A percentile compares a stretch with the other conserved stretches of the same genome.
phyloP scores from a whole-genome alignment of 2,113 vertebrate genomes.

The Reinhardtius hippoglossoides region DNA sequence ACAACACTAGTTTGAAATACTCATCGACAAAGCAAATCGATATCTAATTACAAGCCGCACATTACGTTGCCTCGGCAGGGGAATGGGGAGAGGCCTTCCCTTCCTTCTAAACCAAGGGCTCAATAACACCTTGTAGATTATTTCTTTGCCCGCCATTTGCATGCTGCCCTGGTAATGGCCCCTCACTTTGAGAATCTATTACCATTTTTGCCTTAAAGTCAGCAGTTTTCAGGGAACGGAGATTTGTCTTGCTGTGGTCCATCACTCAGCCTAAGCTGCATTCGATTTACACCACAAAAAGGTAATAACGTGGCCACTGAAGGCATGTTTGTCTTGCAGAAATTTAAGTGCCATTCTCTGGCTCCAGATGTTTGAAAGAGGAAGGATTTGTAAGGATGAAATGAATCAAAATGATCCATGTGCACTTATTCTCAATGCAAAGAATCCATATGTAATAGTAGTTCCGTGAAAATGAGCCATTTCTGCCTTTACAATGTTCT shows the following conservation, averaged over 20 bases:
- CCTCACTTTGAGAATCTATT: slow-evolving; percentile 67
- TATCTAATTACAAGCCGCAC: slow-evolving; percentile 88
- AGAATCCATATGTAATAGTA: slow-evolving; percentile 9
- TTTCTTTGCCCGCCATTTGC: slow-evolving; percentile 80
- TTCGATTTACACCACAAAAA: slow-evolving; percentile 72
- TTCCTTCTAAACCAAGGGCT: slow-evolving; percentile 66
- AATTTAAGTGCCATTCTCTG: slow-evolving; percentile 51
- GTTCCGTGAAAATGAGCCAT: background rate
- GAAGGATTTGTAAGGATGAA: slow-evolving; percentile 8
- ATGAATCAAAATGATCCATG: slow-evolving; percentile 1
- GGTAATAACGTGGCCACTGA: slow-evolving; percentile 56
- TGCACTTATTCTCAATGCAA: background rate
- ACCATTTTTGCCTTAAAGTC: slow-evolving; percentile 65
- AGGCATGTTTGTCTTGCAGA: slow-evolving; percentile 57
- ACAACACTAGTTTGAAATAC: slow-evolving; percentile 75
- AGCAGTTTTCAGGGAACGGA: slow-evolving; percentile 70
- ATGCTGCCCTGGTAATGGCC: slow-evolving; percentile 73
- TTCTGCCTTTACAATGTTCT: background rate
- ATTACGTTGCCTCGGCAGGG: slow-evolving; percentile 69
- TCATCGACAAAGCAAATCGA: slow-evolving; percentile 86
- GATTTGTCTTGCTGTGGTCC: slow-evolving; percentile 67
- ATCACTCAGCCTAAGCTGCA: slow-evolving; percentile 72
- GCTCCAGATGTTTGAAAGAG: slow-evolving; percentile 31
- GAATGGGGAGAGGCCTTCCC: slow-evolving; percentile 61
- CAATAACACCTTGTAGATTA: slow-evolving; percentile 78